Evolutionary conservation across 2,888 invertebrate genomes (phyloP).

Genomic region (Leucophenga montana): DNA sequence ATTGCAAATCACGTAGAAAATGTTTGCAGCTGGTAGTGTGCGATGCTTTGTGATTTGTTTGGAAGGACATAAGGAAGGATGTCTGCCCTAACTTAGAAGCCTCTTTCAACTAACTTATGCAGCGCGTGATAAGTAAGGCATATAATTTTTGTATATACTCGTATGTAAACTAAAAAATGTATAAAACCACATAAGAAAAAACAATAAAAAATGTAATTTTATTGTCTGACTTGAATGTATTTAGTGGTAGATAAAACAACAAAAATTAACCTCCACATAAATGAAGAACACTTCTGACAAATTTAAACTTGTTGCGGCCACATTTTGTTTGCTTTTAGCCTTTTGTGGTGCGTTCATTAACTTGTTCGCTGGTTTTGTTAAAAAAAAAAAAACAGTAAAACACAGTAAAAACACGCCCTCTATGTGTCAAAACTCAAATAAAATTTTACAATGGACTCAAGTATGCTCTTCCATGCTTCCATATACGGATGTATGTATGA

Average conservation of each 20-base stretch:
- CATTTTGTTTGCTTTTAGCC: not conserved
- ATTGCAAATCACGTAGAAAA: constrained; percentile 64
- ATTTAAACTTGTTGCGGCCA: constrained; percentile 6
- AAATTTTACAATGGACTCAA: not conserved
- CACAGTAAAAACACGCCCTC: constrained; percentile 5
- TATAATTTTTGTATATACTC: no score
- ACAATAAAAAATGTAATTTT: not conserved
- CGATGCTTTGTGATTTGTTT: no score
- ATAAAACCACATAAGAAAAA: not conserved
- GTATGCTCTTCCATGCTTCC: no score
- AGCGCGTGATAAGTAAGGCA: constrained; percentile 4
- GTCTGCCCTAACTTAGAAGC: no score
- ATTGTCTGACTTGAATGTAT: not conserved
- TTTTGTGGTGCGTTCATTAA: not conserved
- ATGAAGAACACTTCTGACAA: not conserved
- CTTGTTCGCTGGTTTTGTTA: not conserved
- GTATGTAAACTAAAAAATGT: not conserved
- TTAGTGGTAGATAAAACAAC: not conserved
- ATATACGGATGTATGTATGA: no score
- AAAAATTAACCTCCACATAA: not conserved
- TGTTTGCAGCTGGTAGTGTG: not conserved
- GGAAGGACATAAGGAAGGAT: no score
- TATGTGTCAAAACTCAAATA: constrained; percentile 5
- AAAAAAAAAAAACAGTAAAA: not conserved
- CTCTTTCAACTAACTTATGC: constrained; percentile 10